These are phyloP conservation scores for Drosophila setosimentum DNA, from an alignment of 2,888 invertebrate species.

Conservation along the genomic window DNA sequence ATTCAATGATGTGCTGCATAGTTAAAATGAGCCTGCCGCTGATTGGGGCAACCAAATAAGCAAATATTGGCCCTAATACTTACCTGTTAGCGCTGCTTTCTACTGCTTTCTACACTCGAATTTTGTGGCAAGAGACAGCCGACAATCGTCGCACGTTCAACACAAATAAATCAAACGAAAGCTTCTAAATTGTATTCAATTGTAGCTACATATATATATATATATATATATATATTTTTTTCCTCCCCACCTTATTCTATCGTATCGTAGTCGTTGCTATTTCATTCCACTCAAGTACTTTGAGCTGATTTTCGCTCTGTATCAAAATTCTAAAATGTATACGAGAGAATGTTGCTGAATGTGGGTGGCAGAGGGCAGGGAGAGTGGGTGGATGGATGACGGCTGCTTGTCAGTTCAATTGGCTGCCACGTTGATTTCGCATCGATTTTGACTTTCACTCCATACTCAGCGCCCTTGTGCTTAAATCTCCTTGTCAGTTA, in stretches of 20 bases:
- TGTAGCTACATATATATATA: constrained; percentile 52
- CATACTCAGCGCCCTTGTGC: constrained; percentile 11
- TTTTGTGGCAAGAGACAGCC: constrained; percentile 23
- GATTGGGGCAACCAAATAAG: constrained; percentile 12
- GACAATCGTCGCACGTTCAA: constrained; percentile 53
- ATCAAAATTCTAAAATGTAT: constrained; percentile 32
- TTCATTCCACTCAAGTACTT: constrained; percentile 26
- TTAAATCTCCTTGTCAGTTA: constrained; percentile 46
- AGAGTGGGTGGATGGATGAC: background rate
- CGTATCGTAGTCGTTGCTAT: constrained; percentile 38
- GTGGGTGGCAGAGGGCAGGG: background rate
- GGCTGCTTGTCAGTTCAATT: constrained; percentile 48
- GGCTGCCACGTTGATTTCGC: constrained; percentile 61
- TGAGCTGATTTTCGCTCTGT: constrained; percentile 14
- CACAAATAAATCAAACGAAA: constrained; percentile 72
- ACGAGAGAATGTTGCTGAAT: background rate
- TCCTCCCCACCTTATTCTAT: constrained; percentile 44
- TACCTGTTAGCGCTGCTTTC: constrained; percentile 3
- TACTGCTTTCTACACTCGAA: constrained; percentile 35
- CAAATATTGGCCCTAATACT: constrained; percentile 17
- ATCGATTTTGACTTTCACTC: constrained; percentile 60
- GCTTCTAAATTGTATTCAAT: constrained; percentile 72
- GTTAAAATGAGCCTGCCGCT: background rate
- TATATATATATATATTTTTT: constrained; percentile 47
- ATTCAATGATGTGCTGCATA: constrained; percentile 1